Evolutionary conservation across 2,113 vertebrate genomes (phyloP).

Genomic region (Paralichthys olivaceus): DNA sequence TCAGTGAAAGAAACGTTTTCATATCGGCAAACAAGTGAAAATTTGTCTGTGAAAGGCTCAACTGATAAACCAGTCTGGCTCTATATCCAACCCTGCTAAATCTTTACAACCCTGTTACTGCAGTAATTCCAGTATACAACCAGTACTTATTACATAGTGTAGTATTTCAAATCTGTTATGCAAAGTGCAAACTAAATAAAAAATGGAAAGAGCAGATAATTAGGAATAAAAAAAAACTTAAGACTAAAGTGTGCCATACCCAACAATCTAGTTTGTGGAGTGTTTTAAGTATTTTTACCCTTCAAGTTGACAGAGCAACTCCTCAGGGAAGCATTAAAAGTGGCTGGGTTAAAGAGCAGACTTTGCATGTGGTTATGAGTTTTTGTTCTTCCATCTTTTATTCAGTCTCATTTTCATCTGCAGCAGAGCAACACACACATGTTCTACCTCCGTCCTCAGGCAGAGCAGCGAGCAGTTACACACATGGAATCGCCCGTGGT

Average conservation of each 20-base stretch:
- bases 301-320: not conserved
- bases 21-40: too few species aligned
- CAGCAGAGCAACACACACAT: conserved; percentile 11
- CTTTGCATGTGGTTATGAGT: not conserved
- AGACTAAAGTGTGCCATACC: not conserved
- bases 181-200: not conserved
- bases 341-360: not conserved
- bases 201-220: not conserved
- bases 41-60: too few species aligned
- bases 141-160: not conserved
- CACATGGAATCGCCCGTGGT: not conserved
- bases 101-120: too few species aligned
- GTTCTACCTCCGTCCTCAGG: not conserved
- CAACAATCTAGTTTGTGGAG: not conserved
- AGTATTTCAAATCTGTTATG: not conserved
- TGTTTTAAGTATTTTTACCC: not conserved
- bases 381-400: not conserved
- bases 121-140: not conserved
- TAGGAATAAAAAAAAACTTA: too few species aligned
- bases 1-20: too few species aligned
- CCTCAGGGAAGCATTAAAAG: not conserved
- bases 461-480: not conserved
- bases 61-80: too few species aligned
- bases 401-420: not conserved
- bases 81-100: too few species aligned